Conservation (phyloP, 2,797 vertebrate species). For the Takifugu ocellatus region DNA sequence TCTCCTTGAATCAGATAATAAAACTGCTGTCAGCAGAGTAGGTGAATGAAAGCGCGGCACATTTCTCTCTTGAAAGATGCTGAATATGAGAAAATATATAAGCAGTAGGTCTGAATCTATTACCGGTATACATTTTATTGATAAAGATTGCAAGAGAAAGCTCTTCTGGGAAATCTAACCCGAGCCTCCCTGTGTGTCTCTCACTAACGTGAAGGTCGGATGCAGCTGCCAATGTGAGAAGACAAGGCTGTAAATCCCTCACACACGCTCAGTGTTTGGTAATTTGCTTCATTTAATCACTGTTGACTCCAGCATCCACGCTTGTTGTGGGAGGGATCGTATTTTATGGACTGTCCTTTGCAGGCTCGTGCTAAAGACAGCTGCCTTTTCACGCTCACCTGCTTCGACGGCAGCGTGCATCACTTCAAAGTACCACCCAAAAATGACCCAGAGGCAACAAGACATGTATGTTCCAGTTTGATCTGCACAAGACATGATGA, state of each 20-base stretch:
- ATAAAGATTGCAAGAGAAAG: constrained; percentile 3
- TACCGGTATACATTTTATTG: background rate
- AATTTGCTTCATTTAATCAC: constrained; percentile 25
- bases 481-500: no score
- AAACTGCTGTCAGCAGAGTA: constrained; percentile 4
- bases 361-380: constrained; percentile 85
- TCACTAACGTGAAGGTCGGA: constrained; percentile 76
- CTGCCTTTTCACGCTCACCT: constrained; percentile 88
- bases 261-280: constrained; percentile 90
- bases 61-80: constrained; percentile 15
- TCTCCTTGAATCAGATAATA: constrained; percentile 21
- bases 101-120: constrained; percentile 4
- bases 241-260: constrained; percentile 91
- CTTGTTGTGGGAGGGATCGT: constrained; percentile 1
- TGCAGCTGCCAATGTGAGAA: constrained; percentile 75
- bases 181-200: constrained; percentile 7
- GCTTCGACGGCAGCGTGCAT: constrained; percentile 92
- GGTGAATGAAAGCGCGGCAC: constrained; percentile 3
- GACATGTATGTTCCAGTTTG: constrained; percentile 77
- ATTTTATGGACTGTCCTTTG: constrained; percentile 14
- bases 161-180: background rate
- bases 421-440: constrained; percentile 90
- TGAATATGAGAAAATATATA: constrained; percentile 7
- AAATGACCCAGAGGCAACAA: constrained; percentile 74
- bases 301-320: background rate